phyloP scores from a whole-genome alignment of 35 echinoderm and acorn worm species.

The Holothuria glaberrima region DNA sequence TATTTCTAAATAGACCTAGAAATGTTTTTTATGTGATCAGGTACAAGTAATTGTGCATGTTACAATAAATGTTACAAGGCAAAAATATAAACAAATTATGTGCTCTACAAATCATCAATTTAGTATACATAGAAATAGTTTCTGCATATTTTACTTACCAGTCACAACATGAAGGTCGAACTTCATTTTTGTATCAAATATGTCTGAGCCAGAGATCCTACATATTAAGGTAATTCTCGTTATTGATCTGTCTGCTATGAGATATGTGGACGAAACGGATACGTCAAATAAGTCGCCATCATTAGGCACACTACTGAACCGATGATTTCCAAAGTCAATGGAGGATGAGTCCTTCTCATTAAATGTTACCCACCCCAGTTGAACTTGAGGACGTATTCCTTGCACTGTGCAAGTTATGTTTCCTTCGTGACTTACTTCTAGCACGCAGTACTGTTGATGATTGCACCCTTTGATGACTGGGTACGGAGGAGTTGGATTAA shows the following conservation, averaged over 20 bases:
- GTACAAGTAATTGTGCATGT: no score
- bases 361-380: background rate
- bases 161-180: background rate
- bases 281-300: slow-evolving; percentile 11
- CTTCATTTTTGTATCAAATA: no score
- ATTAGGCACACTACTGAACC: background rate
- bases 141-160: no score
- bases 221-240: slow-evolving; percentile 1
- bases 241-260: background rate
- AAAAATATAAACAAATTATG: no score
- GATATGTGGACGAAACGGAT: background rate
- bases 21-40: no score
- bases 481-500: background rate
- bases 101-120: no score
- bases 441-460: background rate
- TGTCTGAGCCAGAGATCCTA: background rate
- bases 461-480: slow-evolving; percentile 1
- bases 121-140: no score
- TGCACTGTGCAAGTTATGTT: background rate
- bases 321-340: background rate
- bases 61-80: no score
- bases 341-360: background rate
- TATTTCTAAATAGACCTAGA: no score
- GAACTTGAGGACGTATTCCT: background rate
- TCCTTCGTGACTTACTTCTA: background rate